Evolutionary conservation across 2,888 invertebrate species (phyloP), one percentile per base, ranked within the genome.

Genomic region (Dryococelus australis): DNA sequence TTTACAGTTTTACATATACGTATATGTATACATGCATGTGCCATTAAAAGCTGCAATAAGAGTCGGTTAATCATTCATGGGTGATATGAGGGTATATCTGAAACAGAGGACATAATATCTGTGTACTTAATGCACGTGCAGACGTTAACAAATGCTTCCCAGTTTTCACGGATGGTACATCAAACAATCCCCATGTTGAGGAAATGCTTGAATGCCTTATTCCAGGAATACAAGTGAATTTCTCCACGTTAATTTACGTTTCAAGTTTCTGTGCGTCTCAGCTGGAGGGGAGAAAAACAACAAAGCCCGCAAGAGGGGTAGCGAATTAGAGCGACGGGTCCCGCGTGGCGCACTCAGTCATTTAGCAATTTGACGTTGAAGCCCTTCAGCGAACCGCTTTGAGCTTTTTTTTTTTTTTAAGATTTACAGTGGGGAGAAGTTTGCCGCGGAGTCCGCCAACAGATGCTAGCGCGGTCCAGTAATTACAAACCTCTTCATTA

Each of bases 401-500:
- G 47, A 47, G 47, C 65, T 35, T 35, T 35, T 35, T 35, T 35
- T 35, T 35, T 35, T 35, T 65, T 65, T 65, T n/a, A 10, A 10
- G 6, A 10, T 65, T 65, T 65, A 10, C 24, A 10, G 0, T 65
- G 0, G 51, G 65, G 65, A 65, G 65, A 65, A 65, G 65, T 65
- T 65, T 65, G 8, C 65, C 65, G 13, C 8, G 47, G 47, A 47
- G 47, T 16, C 10, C 4, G 65, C 65, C 12, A 65, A 65, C 65
- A 65, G 65, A 65, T 65, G 65, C 65, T n/a, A 0, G 65, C n/a
- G 20, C 65, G 24, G 20, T 6, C 65, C 24, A n/a, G 65, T 65
- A 65, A 65, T 65, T 65, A 65, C 65, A 65, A 10, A 65, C 65
- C 65, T 65, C 65, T 65, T 65, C 65, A 65, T 65, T 65, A 65